Percentiles rank a stretch among this genome's conserved stretches.
Conservation (phyloP, 2,888 invertebrate genomes). For the Brachyopa scutellaris region DNA sequence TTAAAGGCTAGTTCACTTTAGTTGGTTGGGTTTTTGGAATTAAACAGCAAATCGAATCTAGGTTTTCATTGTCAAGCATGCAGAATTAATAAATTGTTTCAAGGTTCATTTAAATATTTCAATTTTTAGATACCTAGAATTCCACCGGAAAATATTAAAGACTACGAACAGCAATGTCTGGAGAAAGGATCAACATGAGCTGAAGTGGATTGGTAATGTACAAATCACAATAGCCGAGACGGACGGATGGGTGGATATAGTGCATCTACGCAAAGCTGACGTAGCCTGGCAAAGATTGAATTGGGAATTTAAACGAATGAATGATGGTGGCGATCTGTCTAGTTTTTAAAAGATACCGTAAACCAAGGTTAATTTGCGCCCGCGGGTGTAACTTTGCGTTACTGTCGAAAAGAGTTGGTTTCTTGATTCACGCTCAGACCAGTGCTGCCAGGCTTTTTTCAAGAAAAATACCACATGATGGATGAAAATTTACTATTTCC, state of each 20-base stretch:
- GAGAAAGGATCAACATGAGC: background rate
- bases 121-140: background rate
- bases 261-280: constrained; percentile 48
- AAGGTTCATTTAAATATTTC: constrained; percentile 15
- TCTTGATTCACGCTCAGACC: too few species aligned
- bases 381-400: too few species aligned
- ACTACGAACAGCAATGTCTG: background rate
- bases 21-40: too few species aligned
- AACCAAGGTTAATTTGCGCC: too few species aligned
- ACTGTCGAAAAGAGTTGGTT: too few species aligned
- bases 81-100: background rate
- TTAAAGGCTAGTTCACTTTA: constrained; percentile 44
- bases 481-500: too few species aligned
- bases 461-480: too few species aligned
- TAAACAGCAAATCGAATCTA: too few species aligned
- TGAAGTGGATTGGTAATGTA: too few species aligned
- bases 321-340: constrained; percentile 67
- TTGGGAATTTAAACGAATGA: constrained; percentile 52
- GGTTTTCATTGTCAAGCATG: background rate
- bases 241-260: background rate
- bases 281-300: constrained; percentile 57
- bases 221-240: too few species aligned
- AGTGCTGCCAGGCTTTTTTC: too few species aligned
- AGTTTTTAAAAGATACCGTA: constrained; percentile 45
- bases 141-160: constrained; percentile 10